Evolutionary conservation across 2,113 vertebrate genomes (phyloP).

Genomic region (Pedionomus torquatus): DNA sequence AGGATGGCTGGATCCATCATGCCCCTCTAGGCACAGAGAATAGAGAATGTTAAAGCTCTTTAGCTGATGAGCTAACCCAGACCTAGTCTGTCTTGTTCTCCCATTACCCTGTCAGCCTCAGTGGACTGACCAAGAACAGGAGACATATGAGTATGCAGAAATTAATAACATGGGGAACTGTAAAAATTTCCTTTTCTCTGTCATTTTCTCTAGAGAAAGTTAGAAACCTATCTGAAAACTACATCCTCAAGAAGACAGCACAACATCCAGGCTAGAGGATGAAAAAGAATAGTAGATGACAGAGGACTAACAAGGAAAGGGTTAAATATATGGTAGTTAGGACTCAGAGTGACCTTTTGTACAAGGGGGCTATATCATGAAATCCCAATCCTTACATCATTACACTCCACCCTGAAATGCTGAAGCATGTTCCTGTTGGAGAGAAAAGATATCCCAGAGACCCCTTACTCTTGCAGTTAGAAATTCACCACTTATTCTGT

Average conservation of each 20-base stretch:
- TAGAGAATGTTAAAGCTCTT: neutral
- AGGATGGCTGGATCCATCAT: neutral
- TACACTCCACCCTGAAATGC: neutral
- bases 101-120: neutral
- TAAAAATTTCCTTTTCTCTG: neutral
- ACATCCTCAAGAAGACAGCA: neutral
- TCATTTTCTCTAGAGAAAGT: neutral
- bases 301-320: neutral
- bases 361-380: neutral
- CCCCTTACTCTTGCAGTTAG: neutral
- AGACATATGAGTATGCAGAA: neutral
- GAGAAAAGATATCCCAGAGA: neutral
- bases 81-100: neutral
- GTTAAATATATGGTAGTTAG: neutral
- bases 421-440: neutral
- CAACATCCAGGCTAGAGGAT: neutral
- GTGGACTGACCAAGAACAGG: neutral
- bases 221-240: accelerated
- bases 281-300: neutral
- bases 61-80: neutral
- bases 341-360: neutral
- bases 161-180: neutral
- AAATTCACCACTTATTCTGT: neutral
- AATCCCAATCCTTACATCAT: neutral
- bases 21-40: neutral